Conservation (phyloP, 2,888 invertebrate species). For the Caenorhabditis doughertyi region DNA sequence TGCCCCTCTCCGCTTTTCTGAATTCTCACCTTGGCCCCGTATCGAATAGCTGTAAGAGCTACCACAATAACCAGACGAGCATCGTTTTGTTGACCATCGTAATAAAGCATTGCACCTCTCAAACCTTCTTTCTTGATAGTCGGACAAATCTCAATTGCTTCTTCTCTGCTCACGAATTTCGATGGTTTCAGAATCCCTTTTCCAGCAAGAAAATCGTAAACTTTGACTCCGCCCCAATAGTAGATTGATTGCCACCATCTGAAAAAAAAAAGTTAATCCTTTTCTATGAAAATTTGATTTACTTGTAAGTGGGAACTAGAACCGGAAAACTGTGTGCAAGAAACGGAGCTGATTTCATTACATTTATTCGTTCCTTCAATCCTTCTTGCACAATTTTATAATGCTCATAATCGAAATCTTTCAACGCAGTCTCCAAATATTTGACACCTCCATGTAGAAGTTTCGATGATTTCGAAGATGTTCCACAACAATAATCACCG, state of each 20-base stretch:
- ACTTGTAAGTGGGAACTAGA: constrained; percentile 52
- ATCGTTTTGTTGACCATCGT: constrained; percentile 51
- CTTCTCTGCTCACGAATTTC: constrained; percentile 45
- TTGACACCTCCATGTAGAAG: constrained; percentile 51
- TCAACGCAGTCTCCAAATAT: constrained; percentile 51
- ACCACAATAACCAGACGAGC: constrained; percentile 39
- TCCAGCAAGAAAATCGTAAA: constrained; percentile 44
- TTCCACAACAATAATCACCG: constrained; percentile 42
- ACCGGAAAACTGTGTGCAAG: constrained; percentile 41
- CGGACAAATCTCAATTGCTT: constrained; percentile 47
- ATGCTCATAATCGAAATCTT: constrained; percentile 34
- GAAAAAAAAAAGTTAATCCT: constrained; percentile 2
- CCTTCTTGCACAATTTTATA: constrained; percentile 45
- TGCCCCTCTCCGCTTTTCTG: too few relatives aligned
- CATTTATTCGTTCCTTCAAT: constrained; percentile 23
- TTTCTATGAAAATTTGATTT: background rate
- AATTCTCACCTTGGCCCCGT: constrained; percentile 38
- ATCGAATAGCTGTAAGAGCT: constrained; percentile 44
- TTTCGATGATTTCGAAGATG: constrained; percentile 51
- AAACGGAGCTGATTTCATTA: constrained; percentile 46
- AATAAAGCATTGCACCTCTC: constrained; percentile 42
- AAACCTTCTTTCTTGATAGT: constrained; percentile 41
- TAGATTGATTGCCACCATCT: constrained; percentile 53
- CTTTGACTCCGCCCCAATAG: constrained; percentile 50
- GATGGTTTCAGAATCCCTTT: constrained; percentile 42